Evolutionary conservation across 2,888 invertebrate genomes (phyloP), one percentile per base, ranked within the genome.

Genomic region (Trachelus iudaicus): DNA sequence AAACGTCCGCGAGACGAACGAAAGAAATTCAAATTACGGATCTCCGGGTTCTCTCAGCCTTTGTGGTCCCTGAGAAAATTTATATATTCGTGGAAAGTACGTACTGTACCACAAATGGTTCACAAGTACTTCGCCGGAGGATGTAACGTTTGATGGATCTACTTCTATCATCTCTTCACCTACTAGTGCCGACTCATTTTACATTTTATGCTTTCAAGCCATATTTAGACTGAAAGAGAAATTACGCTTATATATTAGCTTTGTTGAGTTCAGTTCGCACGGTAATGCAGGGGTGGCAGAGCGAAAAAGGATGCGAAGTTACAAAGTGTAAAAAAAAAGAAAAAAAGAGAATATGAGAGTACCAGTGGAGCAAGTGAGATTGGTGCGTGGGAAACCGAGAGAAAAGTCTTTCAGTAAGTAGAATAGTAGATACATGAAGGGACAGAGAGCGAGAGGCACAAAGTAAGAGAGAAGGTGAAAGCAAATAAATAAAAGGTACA

Each of bases 401-500:
- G 23, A 56, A 40, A 40, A 56, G 23, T 56, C 56, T 56, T 23
- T 56, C 6, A 6, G 23, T 23, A 23, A 56, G 9, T 15, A 40
- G 40, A 40, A 40, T 4, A 40, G 56, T 23, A 23, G 30, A 33
- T n/a, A 31, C 12, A 30, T 34, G 69, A 69, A 75, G 77, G 69
- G 40, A 78, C 37, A 78, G 12, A 34, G 73, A 34, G 68, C 35
- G 78, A 77, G 69, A 40, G 73, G 35, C 31, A 37, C 69, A 76
- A 34, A 75, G 40, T 73, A 78, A 73, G 56, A 34, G 79, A 74
- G 78, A 77, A 80, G 77, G 76, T 76, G 69, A 81, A 81, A n/a
- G n/a, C n/a, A n/a, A n/a, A n/a, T n/a, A n/a, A 82, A 85, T 83
- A 83, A 84, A 87, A 83, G 83, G 81, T 79, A 74, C 78, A 82